phyloP scores from a whole-genome alignment of 1,140 invertebrate species.

The Bactericera cockerelli region DNA sequence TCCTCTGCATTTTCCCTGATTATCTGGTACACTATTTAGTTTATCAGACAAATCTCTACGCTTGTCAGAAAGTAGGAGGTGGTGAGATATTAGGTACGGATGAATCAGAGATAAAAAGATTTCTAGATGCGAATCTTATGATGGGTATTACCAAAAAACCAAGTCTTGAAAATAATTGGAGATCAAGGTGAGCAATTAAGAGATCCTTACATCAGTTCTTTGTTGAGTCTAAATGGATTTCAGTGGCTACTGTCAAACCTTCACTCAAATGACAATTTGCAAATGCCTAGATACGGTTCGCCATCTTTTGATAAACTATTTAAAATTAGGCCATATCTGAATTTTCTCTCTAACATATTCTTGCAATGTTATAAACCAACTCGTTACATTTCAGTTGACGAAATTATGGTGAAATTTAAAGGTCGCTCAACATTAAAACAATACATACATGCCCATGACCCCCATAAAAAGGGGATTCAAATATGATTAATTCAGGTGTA shows the following conservation, averaged over 20 bases:
- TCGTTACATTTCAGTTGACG: slow-evolving; percentile 18
- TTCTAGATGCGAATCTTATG: slow-evolving; percentile 1
- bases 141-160: slow-evolving; percentile 3
- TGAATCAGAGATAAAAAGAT: slow-evolving; percentile 6
- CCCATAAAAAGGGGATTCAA: slow-evolving; percentile 21
- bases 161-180: neutral
- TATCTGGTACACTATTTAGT: neutral
- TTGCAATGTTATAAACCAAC: slow-evolving; percentile 4
- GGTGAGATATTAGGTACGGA: neutral
- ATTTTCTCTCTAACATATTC: slow-evolving; percentile 11
- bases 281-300: neutral
- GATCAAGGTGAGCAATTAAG: neutral
- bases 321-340: slow-evolving; percentile 19
- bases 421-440: slow-evolving; percentile 24
- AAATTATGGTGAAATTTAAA: slow-evolving; percentile 23
- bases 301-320: slow-evolving; percentile 18
- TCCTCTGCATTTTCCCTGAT: neutral
- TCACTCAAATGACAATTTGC: neutral
- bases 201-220: slow-evolving; percentile 4
- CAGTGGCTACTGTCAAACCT: neutral
- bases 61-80: neutral
- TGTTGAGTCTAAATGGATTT: neutral
- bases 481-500: slow-evolving; percentile 12
- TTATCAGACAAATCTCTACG: neutral
- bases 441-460: slow-evolving; percentile 27